Conservation (phyloP, 2,797 vertebrate species). For the Onychomys arenicola region DNA sequence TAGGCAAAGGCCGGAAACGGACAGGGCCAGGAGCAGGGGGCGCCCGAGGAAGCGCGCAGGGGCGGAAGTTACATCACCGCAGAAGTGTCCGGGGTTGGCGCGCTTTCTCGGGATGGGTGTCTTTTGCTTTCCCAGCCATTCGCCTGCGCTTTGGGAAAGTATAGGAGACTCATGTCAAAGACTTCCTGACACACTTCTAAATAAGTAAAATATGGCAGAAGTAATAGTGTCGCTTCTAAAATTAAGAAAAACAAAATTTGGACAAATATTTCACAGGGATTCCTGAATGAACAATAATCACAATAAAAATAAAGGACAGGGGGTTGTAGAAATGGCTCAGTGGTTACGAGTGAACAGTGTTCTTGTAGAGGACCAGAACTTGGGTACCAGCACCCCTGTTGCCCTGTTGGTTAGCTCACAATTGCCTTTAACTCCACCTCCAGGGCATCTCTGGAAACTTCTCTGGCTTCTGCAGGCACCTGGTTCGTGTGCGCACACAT, state of each 20-base stretch:
- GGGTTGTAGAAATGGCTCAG: too few species aligned
- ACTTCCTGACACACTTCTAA: not conserved
- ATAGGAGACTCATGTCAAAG: not conserved
- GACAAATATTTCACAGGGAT: constrained; percentile 13
- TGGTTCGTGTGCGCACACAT: not conserved
- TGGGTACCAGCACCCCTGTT: not conserved
- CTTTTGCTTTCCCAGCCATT: not conserved
- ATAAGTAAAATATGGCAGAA: not conserved
- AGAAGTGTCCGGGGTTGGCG: rapidly evolving
- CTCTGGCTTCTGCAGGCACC: not conserved
- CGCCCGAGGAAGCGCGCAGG: not conserved
- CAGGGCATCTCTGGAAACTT: not conserved
- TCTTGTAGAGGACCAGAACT: not conserved
- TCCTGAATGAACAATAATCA: not conserved
- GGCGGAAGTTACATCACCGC: constrained; percentile 17
- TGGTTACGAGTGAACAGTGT: not conserved
- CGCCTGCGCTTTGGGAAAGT: too few species aligned
- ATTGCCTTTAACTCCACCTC: not conserved
- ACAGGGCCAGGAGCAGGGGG: not conserved
- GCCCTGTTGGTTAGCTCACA: not conserved
- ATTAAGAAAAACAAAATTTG: constrained; percentile 8
- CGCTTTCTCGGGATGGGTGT: rapidly evolving
- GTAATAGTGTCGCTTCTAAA: not conserved
- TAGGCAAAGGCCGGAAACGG: constrained; percentile 75
- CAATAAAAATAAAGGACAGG: not conserved